Base-by-base conservation (phyloP, 2,888 invertebrate genomes). In the Erannis defoliaria region DNA sequence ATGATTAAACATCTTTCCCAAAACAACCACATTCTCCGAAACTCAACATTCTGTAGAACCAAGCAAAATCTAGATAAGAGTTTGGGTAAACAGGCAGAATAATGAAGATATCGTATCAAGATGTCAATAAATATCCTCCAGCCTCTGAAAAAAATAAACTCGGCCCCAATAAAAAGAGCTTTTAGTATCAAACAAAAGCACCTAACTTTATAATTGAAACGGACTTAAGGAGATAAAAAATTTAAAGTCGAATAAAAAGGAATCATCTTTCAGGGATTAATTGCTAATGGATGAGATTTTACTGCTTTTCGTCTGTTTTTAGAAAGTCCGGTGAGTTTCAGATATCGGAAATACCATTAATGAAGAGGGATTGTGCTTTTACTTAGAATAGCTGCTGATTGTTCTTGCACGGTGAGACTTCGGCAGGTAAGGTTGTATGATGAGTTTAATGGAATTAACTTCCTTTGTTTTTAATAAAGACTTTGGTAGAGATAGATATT, bases 51-150 rank as follows among this genome's bases (percentile, higher is more conserved):
- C 48, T 53, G 53, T 26, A 46, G 62, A 62, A 53, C 56, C 35
- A 48, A 53, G 57, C 53, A 33, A 62, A 62, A 53, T 62, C 62
- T 53, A 57, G 62, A 62, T 62, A 62, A 62, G 40, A 46, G 43
- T 61, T 62, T 46, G 56, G 56, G 56, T 62, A 53, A 62, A 54
- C 56, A 51, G 62, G 56, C 62, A 45, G 50, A 59, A 55, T 63
- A 61, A 61, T 55, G 50, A 55, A 55, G 62, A 62, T 61, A 55
- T 57, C 53, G 53, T 62, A 88, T 89, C 88, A 84, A 82, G 86
- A 86, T 86, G 77, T 72, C 76, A 81, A 86, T 88, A 85, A 86
- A 86, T 82, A 56, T 53, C 40, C 58, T 55, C 51, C 38, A 33
- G 46, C 58, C 50, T 53, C 51, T 33, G 19, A 42, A 57, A 61